phyloP scores from a whole-genome alignment of 2,888 invertebrate species.

The Leptinotarsa juncta region DNA sequence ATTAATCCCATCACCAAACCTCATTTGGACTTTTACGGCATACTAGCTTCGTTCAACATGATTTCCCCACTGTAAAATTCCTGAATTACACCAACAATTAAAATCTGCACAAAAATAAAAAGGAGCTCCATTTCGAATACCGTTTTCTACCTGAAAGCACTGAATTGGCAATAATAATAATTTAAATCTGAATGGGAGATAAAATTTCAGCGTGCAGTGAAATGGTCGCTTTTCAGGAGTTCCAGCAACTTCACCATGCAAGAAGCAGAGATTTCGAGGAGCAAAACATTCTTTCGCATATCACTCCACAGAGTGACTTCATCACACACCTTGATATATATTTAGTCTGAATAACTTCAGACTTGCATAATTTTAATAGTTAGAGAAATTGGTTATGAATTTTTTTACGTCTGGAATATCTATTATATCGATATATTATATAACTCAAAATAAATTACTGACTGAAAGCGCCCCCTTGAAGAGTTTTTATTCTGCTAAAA shows the following conservation, averaged over 20 bases:
- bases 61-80: constrained; percentile 7
- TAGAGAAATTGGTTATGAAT: too few species aligned
- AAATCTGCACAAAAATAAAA: constrained; percentile 36
- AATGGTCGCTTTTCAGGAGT: constrained; percentile 31
- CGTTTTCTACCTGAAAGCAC: constrained; percentile 37
- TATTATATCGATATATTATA: too few species aligned
- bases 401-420: too few species aligned
- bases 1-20: background rate
- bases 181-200: constrained; percentile 39
- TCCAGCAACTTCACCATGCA: constrained; percentile 23
- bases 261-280: background rate
- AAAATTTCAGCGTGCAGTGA: constrained; percentile 34
- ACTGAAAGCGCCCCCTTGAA: too few species aligned
- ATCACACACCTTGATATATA: too few species aligned
- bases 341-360: background rate
- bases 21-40: background rate
- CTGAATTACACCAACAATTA: constrained; percentile 33
- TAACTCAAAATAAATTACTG: too few species aligned
- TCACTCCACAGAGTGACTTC: background rate
- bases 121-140: constrained; percentile 27
- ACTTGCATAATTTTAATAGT: background rate
- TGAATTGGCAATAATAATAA: constrained; percentile 40
- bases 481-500: too few species aligned
- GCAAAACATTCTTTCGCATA: background rate
- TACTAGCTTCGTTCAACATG: constrained; percentile 9